Evolutionary conservation across 2,113 vertebrate species (phyloP), one percentile per base, ranked within the genome.

Genomic region (Vicugna pacos): DNA sequence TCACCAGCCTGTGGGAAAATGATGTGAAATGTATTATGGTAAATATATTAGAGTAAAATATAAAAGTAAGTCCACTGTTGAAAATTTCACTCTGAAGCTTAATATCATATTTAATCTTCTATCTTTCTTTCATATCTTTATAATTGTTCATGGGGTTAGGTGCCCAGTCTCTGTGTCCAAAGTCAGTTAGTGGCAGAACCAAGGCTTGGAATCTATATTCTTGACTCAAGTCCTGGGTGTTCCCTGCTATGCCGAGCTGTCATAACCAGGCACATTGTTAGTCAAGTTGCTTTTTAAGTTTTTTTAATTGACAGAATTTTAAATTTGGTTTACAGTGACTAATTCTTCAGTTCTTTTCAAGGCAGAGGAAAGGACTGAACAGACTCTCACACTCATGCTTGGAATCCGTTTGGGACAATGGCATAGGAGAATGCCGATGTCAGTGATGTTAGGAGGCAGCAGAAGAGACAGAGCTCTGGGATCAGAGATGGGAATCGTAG

Each of bases 61-160:
- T 35, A 58, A 89, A 75, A 87, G 89, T 83, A 60, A 84, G 5
- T 19, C 46, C n/a, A 52, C 24, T 65, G 12, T 73, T 91, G 14
- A 93, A 95, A 85, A 76, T 20, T 67, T 73, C 13, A 79, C 35
- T 69, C 69, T 56, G 30, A 95, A 54, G 15, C 42, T 96, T n/a
- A 80, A 30, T 20, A 32, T 46, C 26, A 52, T 58, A 5, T 56
- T 91, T n/a, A 85, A 50, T 91, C 5, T 85, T 85, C 8, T 13
- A 8, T 70, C 32, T 84, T 95, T 72, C n/a, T 13, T 58, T 54
- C 12, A 35, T 20, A 65, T 7, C 48, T 84, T 10, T 16, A 62
- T 75, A 83, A 92, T 22, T 50, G 32, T 32, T 79, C 28, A 35
- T 12, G 5, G 16, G 3, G 15, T 22, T 50, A 38, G 90, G 60